These are phyloP conservation scores for Rana temporaria DNA, from an alignment of 2,113 vertebrate genomes.

Conservation along the genomic window DNA sequence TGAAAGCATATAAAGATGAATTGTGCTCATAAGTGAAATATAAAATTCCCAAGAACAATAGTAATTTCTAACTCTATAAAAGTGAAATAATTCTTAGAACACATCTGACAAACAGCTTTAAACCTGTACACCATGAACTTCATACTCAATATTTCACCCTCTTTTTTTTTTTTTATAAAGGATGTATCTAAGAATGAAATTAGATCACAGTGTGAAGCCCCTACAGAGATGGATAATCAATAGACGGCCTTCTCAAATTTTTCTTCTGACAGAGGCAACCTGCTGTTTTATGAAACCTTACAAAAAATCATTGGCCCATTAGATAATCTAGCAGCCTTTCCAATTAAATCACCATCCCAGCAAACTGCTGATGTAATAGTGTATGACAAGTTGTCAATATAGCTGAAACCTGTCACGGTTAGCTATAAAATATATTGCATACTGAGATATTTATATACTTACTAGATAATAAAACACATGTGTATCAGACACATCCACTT, in stretches of 20 bases:
- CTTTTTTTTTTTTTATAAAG: constrained; percentile 19
- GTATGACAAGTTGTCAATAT: constrained; percentile 64
- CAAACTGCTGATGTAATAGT: constrained; percentile 68
- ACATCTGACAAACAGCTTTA: constrained; percentile 15
- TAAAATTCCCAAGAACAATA: constrained; percentile 35
- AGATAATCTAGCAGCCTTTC: constrained; percentile 49
- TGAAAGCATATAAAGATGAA: not conserved
- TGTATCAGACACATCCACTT: not conserved
- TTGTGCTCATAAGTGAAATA: not conserved
- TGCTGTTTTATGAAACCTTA: constrained; percentile 42
- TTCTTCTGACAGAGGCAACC: constrained; percentile 35
- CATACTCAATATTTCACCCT: constrained; percentile 30
- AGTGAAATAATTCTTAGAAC: constrained; percentile 26
- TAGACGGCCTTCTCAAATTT: constrained; percentile 24
- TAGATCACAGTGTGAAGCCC: constrained; percentile 41
- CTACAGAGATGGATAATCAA: constrained; percentile 37
- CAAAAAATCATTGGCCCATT: constrained; percentile 48
- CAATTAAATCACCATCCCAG: constrained; percentile 62
- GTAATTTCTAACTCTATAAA: constrained; percentile 33
- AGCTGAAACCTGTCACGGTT: constrained; percentile 62
- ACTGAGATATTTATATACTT: not conserved
- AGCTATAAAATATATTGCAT: constrained; percentile 47
- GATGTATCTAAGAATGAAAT: constrained; percentile 48
- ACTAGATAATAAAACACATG: not conserved
- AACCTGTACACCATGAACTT: constrained; percentile 1